Evolutionary conservation across 1,140 invertebrate genomes (phyloP), one percentile per base, ranked within the genome.

Genomic region (Aphaenogaster floridana): DNA sequence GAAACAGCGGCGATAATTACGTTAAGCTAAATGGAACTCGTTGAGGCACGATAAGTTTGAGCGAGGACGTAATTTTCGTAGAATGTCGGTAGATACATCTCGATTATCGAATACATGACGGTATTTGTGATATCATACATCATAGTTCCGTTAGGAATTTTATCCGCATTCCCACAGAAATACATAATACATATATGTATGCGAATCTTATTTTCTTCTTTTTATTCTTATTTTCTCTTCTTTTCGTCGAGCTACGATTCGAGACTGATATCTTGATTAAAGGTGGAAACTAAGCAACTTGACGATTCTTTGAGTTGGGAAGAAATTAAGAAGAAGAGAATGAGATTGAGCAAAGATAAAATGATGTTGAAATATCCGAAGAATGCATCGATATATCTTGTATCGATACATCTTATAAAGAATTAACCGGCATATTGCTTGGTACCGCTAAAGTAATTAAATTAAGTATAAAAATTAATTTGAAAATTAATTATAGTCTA

Each of bases 121-220:
- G 80, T 52, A 63, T 66, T 68, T 54, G 42, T 63, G 21, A 64
- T 72, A 83, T n/a, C 54, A 50, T 34, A 39, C 17, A 21, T 74
- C 68, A 86, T 17, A 86, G 90, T 91, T 91, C 92, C 91, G 92
- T 93, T 93, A 93, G 92, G 92, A 93, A 93, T 93, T 91, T 92
- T 88, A 90, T 90, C 77, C 76, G 79, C 85, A 90, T 91, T 93
- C 89, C 87, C 90, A 89, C 78, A 92, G 71, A 76, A 89, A 84
- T 80, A 89, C 61, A 64, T 64, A 28, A 61, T 45, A 66, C 42
- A 78, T 84, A 87, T 80, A 86, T 59, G 86, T 57, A 63, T 42
- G 71, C 52, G 52, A 59, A 72, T 79, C 57, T 79, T 50, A 68
- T 80, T 64, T 54, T 39, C 39, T 74, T 36, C n/a, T 57, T 48